Base-by-base conservation (phyloP, 2,113 vertebrate species). In the Silurus glanis region DNA sequence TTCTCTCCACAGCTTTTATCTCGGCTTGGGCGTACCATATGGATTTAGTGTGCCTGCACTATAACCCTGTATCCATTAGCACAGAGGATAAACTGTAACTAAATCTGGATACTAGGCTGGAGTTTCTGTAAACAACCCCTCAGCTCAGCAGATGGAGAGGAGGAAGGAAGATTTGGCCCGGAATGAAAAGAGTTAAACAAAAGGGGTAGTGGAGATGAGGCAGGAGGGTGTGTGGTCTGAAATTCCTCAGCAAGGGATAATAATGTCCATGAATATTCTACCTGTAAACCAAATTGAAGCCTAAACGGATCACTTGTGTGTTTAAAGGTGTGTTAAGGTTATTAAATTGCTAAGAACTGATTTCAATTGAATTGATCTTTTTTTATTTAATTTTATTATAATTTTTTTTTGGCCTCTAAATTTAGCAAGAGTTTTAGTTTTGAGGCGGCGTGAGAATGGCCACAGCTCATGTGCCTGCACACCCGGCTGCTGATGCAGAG, bases 101-200 rank as follows among this genome's bases (percentile, higher is more conserved):
- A 75, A 82, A 55, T 51, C 80, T 82, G 79, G 86, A 87, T 66
- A 55, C 55, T 59, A 21, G 85, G 82, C 83, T 89, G 79, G 45
- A 83, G 45, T 83, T 91, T 91, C 88, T 23, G 67, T 91, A 91
- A 94, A 93, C 90, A 92, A 91, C 88, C 87, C 90, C 88, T 88
- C 88, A 84, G 85, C 88, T 87, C n/a, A 71, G 80, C 67, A 87
- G 81, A 85, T 84, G 86, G 84, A 79, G 81, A 53, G 80, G 79
- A 78, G 80, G 84, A 80, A 84, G 56, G 74, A 89, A 90, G 78
- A 89, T 86, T 85, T 93, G 90, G 90, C 88, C 71, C 2, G 28
- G 49, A 80, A 83, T 85, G 69, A 76, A 88, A 92, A 83, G 81
- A 80, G 55, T 76, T 85, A 55, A 55, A 78, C 49, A 55, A 53